Evolutionary conservation across 2,797 vertebrate genomes (phyloP), one percentile per base, ranked within the genome.

Genomic region (Hozukius guyotensis): DNA sequence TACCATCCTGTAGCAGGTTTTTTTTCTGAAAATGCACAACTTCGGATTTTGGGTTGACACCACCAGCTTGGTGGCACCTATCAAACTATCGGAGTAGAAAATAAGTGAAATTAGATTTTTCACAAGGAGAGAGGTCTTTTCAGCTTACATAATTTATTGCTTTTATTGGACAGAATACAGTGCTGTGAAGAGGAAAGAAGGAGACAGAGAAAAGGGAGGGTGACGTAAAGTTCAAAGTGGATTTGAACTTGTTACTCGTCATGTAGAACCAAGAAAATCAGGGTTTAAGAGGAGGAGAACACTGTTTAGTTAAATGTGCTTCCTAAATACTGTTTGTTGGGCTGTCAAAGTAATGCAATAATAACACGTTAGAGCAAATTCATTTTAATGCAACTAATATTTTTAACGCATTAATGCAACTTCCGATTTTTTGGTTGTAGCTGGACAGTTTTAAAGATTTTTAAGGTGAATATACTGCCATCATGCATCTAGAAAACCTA

Each of bases 1-100:
- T 91, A 82, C 83, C 81, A 84, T 82, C 83, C 73, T 83, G 57
- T 72, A 87, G 65, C 72, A 61, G 77, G 61, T 63, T 73, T 72
- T 29, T 72, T 31, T 31, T 85, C 72, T 59, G 8, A 64, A 75
- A 87, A 80, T 31, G 9, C 70, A 52, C 67, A 68, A 59, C 72
- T 53, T 24, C 8, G 20, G 6, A 16, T 29, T 83, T 59, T n/a
- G 6, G 18, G 14, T 72, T 56, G 53, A 86, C 59, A 34, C 22
- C 13, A 27, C 63, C 16, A 68, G 22, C 38, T 34, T 46, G 64
- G 80, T 57, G 65, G 53, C 22, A 65, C 52, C 24, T 64, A 36
- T 31, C n/a, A 72, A 69, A 78, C 14, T 24, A 10, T 72, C 14
- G 38, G 31, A 8, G 24, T 12, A 69, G 55, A 20, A 62, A 55